Base-by-base conservation (phyloP, 2,797 vertebrate genomes). In the Tinamus major region DNA sequence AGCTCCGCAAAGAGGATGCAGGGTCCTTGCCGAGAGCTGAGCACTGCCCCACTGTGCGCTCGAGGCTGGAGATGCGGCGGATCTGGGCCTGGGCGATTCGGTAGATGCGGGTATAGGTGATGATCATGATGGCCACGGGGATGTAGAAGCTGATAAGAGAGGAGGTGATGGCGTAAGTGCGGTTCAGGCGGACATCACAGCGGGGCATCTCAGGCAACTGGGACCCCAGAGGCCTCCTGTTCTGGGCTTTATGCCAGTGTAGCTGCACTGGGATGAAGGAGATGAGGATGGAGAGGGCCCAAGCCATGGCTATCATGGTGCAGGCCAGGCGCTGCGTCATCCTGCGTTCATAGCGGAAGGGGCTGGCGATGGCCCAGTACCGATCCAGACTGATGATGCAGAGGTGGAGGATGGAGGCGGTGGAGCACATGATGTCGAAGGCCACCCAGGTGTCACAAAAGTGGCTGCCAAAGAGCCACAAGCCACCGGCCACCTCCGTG, bases 91-190 rank as follows among this genome's bases (percentile, higher is more conserved):
- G 98, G 2, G 98, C 98, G n/a, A 98, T 98, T 24, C 97, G 96
- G 94, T 98, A 98, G 51, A 98, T 98, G 44, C 98, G 97, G 27
- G 98, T 98, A 27, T 98, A 98, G 17, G 98, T 98, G 13, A 98
- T 97, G 42, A 98, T 97, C 98, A 98, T 98, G 93, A 98, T 97
- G 4, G 97, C 94, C 74, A 99, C 98, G 0, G 98, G 98, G 79
- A 98, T 98, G 95, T 98, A 98, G 95, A 99, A 98, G 94, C 98
- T 98, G 69, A 98, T 97, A 13, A 98, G 95, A 5, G 97, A 98
- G 24, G 98, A 99, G 58, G 98, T 96, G 87, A 98, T 97, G 42
- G 98, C 98, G 0, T 98, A 98, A 1, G 98, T 97, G 44, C 94
- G 95, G 92, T 98, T 98, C 79, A 99, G 96, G 79, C 96, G 98